A percentile compares a stretch with the other conserved stretches of the same genome.
phyloP scores from a whole-genome alignment of 2,113 vertebrate species.

The Maccullochella peelii region DNA sequence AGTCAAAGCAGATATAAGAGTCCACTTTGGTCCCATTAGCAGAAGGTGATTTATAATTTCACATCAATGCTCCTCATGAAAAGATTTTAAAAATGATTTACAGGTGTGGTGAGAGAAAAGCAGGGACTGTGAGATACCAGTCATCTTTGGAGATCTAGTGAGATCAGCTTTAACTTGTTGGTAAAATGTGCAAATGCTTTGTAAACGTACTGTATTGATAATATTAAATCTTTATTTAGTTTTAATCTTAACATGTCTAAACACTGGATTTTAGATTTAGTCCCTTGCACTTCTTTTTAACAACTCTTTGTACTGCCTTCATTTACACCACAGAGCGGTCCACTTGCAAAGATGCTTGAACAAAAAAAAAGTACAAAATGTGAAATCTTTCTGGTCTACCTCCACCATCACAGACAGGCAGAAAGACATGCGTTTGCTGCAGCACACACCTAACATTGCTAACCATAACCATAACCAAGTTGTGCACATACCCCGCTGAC shows the following conservation, averaged over 20 bases:
- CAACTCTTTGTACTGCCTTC: background rate
- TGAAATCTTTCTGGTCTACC: background rate
- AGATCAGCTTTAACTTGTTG: background rate
- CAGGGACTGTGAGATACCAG: background rate
- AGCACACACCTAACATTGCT: background rate
- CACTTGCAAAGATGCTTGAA: background rate
- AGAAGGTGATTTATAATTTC: background rate
- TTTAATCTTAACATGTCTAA: background rate
- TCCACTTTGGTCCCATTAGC: background rate
- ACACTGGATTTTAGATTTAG: background rate
- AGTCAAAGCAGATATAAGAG: background rate
- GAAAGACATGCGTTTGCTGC: too few relatives aligned
- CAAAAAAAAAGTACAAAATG: background rate
- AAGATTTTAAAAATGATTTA: background rate
- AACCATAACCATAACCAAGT: background rate
- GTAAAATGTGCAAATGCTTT: background rate
- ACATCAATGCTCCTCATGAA: background rate
- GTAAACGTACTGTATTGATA: background rate
- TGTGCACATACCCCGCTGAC: background rate
- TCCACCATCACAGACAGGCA: background rate
- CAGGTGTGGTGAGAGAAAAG: background rate
- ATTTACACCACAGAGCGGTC: background rate
- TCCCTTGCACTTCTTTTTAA: background rate
- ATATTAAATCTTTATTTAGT: background rate
- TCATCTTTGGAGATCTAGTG: background rate